A percentile compares a stretch with the other conserved stretches of the same genome.
Evolutionary conservation across 1,140 invertebrate genomes (phyloP).

Genomic region (Zaprionus vittiger): DNA sequence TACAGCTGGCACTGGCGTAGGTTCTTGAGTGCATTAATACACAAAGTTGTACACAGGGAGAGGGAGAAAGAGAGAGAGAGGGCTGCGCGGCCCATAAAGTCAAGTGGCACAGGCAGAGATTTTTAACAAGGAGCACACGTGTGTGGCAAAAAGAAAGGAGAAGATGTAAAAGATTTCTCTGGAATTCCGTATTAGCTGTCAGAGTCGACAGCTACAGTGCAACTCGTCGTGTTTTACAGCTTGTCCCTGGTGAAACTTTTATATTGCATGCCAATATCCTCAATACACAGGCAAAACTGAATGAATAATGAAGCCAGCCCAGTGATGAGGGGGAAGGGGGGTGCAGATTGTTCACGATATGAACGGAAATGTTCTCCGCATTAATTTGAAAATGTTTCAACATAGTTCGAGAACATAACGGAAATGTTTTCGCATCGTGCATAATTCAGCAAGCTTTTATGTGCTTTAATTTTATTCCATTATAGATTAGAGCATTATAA

Average conservation of each 20-base stretch:
- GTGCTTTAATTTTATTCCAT: not conserved
- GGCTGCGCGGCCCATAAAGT: slow-evolving; percentile 52
- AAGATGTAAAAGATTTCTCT: slow-evolving; percentile 13
- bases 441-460: slow-evolving; percentile 3
- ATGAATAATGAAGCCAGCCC: slow-evolving; percentile 9
- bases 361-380: not conserved
- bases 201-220: slow-evolving; percentile 29
- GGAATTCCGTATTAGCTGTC: slow-evolving; percentile 51
- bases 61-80: not conserved
- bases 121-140: slow-evolving; percentile 17
- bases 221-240: slow-evolving; percentile 42
- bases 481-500: not conserved
- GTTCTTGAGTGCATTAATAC: slow-evolving; percentile 71
- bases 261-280: slow-evolving; percentile 63
- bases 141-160: not conserved
- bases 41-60: slow-evolving; percentile 37
- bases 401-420: slow-evolving; percentile 1
- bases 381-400: slow-evolving; percentile 1
- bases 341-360: not conserved
- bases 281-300: slow-evolving; percentile 7
- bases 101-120: slow-evolving; percentile 60
- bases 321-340: not conserved
- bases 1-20: slow-evolving; percentile 22
- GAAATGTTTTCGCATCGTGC: not conserved
- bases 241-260: slow-evolving; percentile 64